A percentile compares a stretch with the other conserved stretches of the same genome.
Conservation (phyloP, 1,140 invertebrate species). For the Drosophila neocordata region DNA sequence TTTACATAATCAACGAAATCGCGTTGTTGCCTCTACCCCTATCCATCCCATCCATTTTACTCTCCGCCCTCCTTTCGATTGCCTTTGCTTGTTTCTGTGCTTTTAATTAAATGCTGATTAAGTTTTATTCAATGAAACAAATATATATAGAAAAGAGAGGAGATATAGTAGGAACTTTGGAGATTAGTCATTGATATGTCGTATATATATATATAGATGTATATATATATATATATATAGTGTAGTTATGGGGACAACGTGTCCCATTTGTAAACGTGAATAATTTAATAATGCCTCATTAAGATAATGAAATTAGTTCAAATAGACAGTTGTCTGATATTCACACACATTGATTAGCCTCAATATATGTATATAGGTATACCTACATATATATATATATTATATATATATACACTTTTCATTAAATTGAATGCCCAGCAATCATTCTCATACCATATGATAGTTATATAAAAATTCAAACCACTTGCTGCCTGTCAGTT, state of each 20-base stretch:
- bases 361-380: background rate
- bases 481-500: background rate
- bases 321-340: constrained; percentile 42
- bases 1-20: constrained; percentile 78
- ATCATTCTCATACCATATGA: constrained; percentile 14
- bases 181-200: constrained; percentile 72
- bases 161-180: constrained; percentile 24
- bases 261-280: constrained; percentile 72
- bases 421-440: constrained; percentile 14
- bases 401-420: background rate
- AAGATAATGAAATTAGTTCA: constrained; percentile 76
- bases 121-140: constrained; percentile 76
- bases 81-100: constrained; percentile 51
- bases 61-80: background rate
- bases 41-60: constrained; percentile 1
- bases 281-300: constrained; percentile 78
- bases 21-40: constrained; percentile 34
- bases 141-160: constrained; percentile 18
- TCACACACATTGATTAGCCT: constrained; percentile 30
- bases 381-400: background rate
- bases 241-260: constrained; percentile 46
- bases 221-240: background rate
- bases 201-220: background rate
- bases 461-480: constrained; percentile 7
- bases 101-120: constrained; percentile 79